These are phyloP conservation scores for Nycticryphes semicollaris DNA, from an alignment of 2,113 vertebrate genomes.

Conservation along the genomic window DNA sequence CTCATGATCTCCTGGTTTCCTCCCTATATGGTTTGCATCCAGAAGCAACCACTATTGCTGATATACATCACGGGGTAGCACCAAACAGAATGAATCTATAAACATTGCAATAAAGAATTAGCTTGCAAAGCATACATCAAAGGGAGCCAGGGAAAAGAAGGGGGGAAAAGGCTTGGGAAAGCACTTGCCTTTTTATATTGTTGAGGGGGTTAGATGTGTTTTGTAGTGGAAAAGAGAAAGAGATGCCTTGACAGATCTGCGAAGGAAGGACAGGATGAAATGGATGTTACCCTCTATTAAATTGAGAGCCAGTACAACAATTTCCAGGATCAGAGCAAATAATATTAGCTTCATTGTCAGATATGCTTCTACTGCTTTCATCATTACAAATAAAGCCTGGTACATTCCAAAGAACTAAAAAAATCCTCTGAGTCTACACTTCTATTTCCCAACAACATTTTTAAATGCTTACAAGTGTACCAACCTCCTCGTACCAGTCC, in stretches of 20 bases:
- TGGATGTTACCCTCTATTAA: not conserved
- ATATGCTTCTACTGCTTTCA: not conserved
- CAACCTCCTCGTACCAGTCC: not conserved
- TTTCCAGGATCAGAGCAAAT: not conserved
- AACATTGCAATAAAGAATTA: not conserved
- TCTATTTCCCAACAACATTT: not conserved
- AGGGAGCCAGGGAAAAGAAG: not conserved
- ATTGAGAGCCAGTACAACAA: not conserved
- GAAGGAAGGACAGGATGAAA: not conserved
- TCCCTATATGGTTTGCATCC: not conserved
- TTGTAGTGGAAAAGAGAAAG: not conserved
- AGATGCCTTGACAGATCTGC: not conserved
- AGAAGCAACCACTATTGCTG: not conserved
- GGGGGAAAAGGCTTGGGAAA: not conserved
- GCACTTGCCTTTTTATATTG: not conserved
- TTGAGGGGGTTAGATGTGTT: not conserved
- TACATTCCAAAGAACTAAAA: not conserved
- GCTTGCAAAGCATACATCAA: slow-evolving; percentile 26
- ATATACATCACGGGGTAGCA: not conserved
- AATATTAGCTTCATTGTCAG: not conserved
- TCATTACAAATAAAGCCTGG: not conserved
- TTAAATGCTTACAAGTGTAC: not conserved
- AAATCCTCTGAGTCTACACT: not conserved
- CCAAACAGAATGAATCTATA: not conserved
- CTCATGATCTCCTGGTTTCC: not conserved